Evolutionary conservation across 2,113 vertebrate species (phyloP), one percentile per base, ranked within the genome.

Genomic region (Emberiza fucata): DNA sequence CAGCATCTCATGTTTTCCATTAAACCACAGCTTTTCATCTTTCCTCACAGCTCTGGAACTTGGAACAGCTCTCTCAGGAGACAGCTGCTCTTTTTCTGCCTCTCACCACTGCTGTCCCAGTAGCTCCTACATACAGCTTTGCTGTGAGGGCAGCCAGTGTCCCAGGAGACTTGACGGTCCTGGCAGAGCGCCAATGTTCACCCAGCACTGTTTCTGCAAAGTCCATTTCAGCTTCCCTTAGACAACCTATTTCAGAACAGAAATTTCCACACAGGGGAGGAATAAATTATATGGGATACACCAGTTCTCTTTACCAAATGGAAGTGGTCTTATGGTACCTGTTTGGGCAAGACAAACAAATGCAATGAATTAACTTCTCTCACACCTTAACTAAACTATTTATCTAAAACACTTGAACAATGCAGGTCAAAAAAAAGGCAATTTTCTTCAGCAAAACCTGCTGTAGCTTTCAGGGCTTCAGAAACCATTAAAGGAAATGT

Each of bases 131-230:
- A n/a, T 11, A 66, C 8, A 53, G 25, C 16, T 39, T 35, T 14
- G 35, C 25, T 64, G 35, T 0, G 0, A 66, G 23, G 25, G 29
- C 40, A 80, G 76, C n/a, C 2, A 1, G 28, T 29, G n/a, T 14
- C 22, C 7, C 37, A 59, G 56, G n/a, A 37, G 57, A 33, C 33
- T 48, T 0, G 2, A 48, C 57, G 39, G 29, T 31, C 48, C 44
- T 45, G 59, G 57, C 48, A 82, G n/a, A 42, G 5, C 15, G 27
- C 27, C 56, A 27, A 0, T 22, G 31, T 22, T 33, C 13, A 61
- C 39, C 47, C 15, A 8, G 6, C 54, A 22, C 20, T 33, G 31
- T 56, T 56, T 56, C 31, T 56, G 54, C 20, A 33, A 56, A 56
- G 54, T 22, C 31, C 20, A 33, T 56, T 56, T 56, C 19, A 33